Evolutionary conservation across 2,797 vertebrate genomes (phyloP).

Genomic region (Parauchenoglanis punctatus): DNA sequence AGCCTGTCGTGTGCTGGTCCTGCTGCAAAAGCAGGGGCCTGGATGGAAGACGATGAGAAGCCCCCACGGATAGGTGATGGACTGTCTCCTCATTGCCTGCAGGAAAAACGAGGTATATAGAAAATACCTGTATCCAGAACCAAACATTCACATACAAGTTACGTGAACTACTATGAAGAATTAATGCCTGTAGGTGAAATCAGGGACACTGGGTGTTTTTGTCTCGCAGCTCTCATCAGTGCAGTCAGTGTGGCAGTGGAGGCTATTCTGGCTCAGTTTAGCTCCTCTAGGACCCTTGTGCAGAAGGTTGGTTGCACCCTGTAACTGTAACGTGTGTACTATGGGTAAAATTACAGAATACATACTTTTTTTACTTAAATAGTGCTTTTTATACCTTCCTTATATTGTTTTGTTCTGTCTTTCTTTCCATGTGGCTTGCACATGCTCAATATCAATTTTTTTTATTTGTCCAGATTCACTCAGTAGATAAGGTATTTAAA

Average conservation of each 20-base stretch:
- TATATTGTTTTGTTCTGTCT: constrained; percentile 39
- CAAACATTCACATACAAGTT: background rate
- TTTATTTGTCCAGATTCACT: constrained; percentile 46
- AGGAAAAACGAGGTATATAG: constrained; percentile 77
- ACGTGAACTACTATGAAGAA: background rate
- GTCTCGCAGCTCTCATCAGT: constrained; percentile 74
- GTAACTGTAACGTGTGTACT: background rate
- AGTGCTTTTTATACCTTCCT: constrained; percentile 23
- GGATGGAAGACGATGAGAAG: constrained; percentile 76
- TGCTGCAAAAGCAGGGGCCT: constrained; percentile 65
- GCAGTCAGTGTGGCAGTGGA: constrained; percentile 88
- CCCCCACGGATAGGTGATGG: constrained; percentile 67
- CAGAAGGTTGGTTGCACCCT: constrained; percentile 84
- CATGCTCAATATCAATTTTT: constrained; percentile 39
- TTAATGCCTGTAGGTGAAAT: background rate
- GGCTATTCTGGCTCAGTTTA: constrained; percentile 91
- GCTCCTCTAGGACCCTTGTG: constrained; percentile 86
- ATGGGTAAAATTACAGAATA: background rate
- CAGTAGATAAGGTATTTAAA: constrained; percentile 51
- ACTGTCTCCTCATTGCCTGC: constrained; percentile 72
- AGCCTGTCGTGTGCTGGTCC: constrained; percentile 76
- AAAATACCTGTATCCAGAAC: background rate
- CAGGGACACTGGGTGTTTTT: constrained; percentile 48
- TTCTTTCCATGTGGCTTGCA: constrained; percentile 40
- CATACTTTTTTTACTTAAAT: background rate